Evolutionary conservation across 2,113 vertebrate species (phyloP), one percentile per base, ranked within the genome.

Genomic region (Columbina picui): DNA sequence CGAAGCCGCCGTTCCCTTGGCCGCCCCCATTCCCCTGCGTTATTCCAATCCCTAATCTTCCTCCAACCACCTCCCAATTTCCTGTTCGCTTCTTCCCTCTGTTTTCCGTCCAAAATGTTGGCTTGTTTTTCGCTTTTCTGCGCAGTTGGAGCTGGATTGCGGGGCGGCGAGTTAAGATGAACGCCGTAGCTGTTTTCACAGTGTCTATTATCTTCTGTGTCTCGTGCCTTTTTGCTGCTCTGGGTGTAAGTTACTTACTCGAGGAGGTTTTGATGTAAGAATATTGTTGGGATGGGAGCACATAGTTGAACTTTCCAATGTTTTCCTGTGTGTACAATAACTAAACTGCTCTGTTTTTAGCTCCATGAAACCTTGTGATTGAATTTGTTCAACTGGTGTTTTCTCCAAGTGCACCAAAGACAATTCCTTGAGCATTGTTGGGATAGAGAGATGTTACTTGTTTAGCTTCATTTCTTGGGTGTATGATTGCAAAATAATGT

Each of bases 171-270:
- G 93, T 60, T 65, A 3, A 47, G 77, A 96, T 97, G 94, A 95
- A 96, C 79, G 93, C 96, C 64, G n/a, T 19, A 6, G 96, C 89
- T 71, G 90, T 83, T 65, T 90, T 94, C 59, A 92, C 96, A 17
- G 79, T 88, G 1, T 84, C 94, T 14, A 8, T 96, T 80, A 25
- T 94, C 79, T 96, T 94, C 95, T 97, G 94, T n/a, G 45, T 94
- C 30, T 94, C 89, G 1, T 97, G 93, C 82, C 95, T 97, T 60
- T 90, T 87, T 83, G 96, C 96, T 45, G 96, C 95, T 87, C 77
- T 96, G 2, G 76, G 60, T 89, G 97, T 95, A 93, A 97, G 96
- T 96, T 73, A 14, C 34, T 84, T 41, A 4, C 4, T 43, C 3
- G 0, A 55, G 52, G 88, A 74, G 55, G 15, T 38, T 65, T 49